These are phyloP conservation scores for Polypedilum vanderplanki DNA, from an alignment of 1,140 invertebrate species.

Conservation along the genomic window DNA sequence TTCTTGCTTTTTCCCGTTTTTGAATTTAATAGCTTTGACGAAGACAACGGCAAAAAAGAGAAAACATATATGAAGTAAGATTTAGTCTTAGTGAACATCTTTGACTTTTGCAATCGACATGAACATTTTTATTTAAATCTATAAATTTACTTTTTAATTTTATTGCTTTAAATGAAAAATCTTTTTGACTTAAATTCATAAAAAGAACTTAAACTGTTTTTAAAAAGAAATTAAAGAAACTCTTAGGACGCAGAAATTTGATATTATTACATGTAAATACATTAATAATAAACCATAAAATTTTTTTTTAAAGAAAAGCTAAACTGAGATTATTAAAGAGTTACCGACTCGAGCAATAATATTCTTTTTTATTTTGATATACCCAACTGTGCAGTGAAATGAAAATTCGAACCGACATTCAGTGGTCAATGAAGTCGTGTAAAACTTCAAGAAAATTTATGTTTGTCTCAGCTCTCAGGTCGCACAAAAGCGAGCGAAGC, in stretches of 20 bases:
- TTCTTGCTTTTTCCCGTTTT: neutral
- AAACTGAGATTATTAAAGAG: neutral
- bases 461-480: neutral
- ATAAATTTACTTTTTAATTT: too few species aligned
- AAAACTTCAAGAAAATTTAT: conserved; percentile 19
- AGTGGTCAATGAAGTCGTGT: conserved; percentile 16
- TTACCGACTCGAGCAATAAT: neutral
- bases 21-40: too few species aligned
- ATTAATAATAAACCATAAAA: neutral
- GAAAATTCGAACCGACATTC: conserved; percentile 12
- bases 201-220: too few species aligned
- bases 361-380: conserved; percentile 10
- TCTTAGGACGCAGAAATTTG: neutral
- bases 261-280: neutral
- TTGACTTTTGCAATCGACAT: too few species aligned
- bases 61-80: too few species aligned
- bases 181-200: too few species aligned
- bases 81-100: too few species aligned
- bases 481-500: neutral
- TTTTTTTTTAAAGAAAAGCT: neutral
- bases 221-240: neutral
- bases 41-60: too few species aligned
- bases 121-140: too few species aligned
- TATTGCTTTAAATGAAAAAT: too few species aligned
- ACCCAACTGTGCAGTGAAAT: conserved; percentile 14